Base-by-base conservation (phyloP, 2,888 invertebrate genomes). In the Drosophila greeni region DNA sequence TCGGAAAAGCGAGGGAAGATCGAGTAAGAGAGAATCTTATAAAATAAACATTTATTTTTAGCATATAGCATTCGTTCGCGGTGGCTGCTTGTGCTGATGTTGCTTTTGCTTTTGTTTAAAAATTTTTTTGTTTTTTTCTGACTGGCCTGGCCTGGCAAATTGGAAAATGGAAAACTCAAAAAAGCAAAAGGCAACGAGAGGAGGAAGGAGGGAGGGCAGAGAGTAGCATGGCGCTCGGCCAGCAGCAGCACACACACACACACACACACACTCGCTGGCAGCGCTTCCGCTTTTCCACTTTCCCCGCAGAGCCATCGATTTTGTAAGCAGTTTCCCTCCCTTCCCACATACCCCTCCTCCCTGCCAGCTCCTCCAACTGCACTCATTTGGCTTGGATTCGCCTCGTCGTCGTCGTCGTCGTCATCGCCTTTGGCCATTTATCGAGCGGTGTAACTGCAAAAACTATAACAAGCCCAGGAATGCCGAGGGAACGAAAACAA, bases 31-130 rank as follows among this genome's bases (percentile, higher is more conserved):
- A 45, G 59, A 72, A 68, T 80, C 73, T 77, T 76, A 80, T 76
- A 82, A 82, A 82, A 82, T 80, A 82, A 74, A 77, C 72, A 79
- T 82, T 80, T 82, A 82, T 79, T 79, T 82, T 80, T 82, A 79
- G 82, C 69, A 62, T 62, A 70, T 62, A 60, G 45, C 45, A 47
- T 47, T 47, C 29, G 45, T 20, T 47, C 29, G 45, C 14, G 29
- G 45, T 14, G 45, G 29, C 45, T 31, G 45, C 29, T 14, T 18
- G 6, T 43, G 43, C 20, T 72, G 49, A 12, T 42, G 42, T 42
- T 42, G 42, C 42, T 29, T 45, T 24, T 66, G 60, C 48, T 61
- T 68, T 70, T 58, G 57, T 73, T 76, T 62, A 72, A 74, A 55
- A 20, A 3, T 78, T 64, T 75, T 73, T 75, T 75, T 73, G 60